Evolutionary conservation across 2,113 vertebrate genomes (phyloP), one percentile per base, ranked within the genome.

Genomic region (Pelvicachromis taeniatus): DNA sequence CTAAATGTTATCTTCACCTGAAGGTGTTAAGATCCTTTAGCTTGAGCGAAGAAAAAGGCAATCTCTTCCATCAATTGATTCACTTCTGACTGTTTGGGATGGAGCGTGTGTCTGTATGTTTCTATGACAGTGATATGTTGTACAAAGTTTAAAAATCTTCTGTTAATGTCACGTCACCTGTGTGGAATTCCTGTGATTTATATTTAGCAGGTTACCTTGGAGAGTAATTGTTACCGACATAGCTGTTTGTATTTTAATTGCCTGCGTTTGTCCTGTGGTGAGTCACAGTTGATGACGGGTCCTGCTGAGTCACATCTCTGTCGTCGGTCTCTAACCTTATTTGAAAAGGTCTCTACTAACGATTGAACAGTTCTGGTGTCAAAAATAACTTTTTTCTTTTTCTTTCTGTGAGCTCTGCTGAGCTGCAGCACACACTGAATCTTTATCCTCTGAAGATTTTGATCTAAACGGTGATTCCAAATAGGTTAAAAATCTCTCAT

Each of bases 251-350:
- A 54, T 52, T 85, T 50, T 77, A 42, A 77, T 40, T 82, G 65
- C 9, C 77, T 58, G 40, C 54, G 40, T 55, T 73, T 40, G 45
- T 75, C 79, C 52, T 50, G 59, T 17, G 50, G 50, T 88, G 82
- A 88, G 78, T 88, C 88, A 91, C 82, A 40, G 52, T 0, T 6
- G 50, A 87, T 70, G 59, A 81, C 70, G 48, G 77, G 50, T 85
- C 82, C 88, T 40, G 85, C 52, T 85, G 80, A 84, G 84, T 91
- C 80, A 84, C 88, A 40, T 87, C 61, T 87, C 78, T n/a, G 77
- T 55, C 58, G 23, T 17, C 1, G 68, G 81, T 45, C 33, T 42
- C 19, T 65, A 63, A 84, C 78, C 81, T 73, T 21, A 33, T 87
- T 81, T 88, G 26, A 29, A 87, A 93, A 85, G 78, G 63, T 50